Evolutionary conservation across 2,888 invertebrate genomes (phyloP).

Genomic region (Pheosia gnoma): DNA sequence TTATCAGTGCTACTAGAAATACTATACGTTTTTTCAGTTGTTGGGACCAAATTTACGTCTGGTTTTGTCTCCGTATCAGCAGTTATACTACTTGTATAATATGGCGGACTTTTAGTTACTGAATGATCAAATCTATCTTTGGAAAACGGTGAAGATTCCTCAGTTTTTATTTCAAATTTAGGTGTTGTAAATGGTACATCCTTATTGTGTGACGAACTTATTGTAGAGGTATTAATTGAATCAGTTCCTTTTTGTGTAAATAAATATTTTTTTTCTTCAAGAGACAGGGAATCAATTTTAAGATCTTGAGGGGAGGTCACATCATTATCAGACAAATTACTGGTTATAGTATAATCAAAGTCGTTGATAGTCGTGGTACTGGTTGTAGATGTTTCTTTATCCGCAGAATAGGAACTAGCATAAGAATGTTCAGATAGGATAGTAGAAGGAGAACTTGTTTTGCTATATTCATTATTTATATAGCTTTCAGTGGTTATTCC

Average conservation of each 20-base stretch:
- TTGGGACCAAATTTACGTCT: neutral
- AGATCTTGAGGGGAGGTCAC: neutral
- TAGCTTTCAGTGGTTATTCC: neutral
- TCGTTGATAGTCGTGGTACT: neutral
- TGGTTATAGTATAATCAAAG: neutral
- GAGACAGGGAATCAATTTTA: neutral
- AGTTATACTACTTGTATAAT: neutral
- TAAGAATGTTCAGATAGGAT: neutral
- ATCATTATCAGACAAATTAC: neutral
- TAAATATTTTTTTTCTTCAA: neutral
- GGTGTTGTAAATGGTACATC: neutral
- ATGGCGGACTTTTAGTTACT: constrained; percentile 5
- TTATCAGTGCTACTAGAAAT: neutral
- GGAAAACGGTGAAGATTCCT: neutral
- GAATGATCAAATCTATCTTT: neutral
- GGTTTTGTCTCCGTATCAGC: neutral
- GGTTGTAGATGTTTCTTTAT: neutral
- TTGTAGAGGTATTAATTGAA: neutral
- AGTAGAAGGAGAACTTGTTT: neutral
- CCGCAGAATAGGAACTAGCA: neutral
- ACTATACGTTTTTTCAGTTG: neutral
- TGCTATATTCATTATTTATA: neutral
- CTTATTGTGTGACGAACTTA: neutral
- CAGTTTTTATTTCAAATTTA: neutral
- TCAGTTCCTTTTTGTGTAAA: neutral